phyloP scores from a whole-genome alignment of 2,888 invertebrate species.

The Megamerina dolium region DNA sequence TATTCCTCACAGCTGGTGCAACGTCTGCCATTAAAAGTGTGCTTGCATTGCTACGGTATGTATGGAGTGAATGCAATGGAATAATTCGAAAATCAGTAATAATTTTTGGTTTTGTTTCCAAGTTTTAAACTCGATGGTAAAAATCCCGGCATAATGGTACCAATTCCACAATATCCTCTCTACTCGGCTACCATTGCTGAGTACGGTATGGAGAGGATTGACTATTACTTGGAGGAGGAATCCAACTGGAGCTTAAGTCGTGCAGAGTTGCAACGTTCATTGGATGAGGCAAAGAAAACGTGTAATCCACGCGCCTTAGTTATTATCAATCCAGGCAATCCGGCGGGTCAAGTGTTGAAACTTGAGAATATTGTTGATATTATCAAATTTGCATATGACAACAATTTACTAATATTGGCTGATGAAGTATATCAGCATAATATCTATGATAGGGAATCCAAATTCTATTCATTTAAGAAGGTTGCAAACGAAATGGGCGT shows the following conservation, averaged over 20 bases:
- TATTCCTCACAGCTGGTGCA: slow-evolving; percentile 84
- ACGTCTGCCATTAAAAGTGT: slow-evolving; percentile 90
- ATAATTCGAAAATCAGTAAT: slow-evolving; percentile 58
- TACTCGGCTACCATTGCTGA: slow-evolving; percentile 95
- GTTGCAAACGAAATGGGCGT: slow-evolving; percentile 83
- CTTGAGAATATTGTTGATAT: slow-evolving; percentile 83
- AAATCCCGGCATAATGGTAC: slow-evolving; percentile 79
- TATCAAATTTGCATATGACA: slow-evolving; percentile 84
- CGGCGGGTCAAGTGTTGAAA: slow-evolving; percentile 91
- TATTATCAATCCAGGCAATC: slow-evolving; percentile 98
- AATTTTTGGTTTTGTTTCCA: slow-evolving; percentile 31
- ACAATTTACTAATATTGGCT: slow-evolving; percentile 79
- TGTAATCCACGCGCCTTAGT: slow-evolving; percentile 79
- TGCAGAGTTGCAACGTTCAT: slow-evolving; percentile 71
- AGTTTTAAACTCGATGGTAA: slow-evolving; percentile 26
- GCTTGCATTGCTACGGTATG: slow-evolving; percentile 48
- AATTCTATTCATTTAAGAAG: slow-evolving; percentile 94
- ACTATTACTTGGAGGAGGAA: slow-evolving; percentile 88
- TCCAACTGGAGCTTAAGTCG: slow-evolving; percentile 78
- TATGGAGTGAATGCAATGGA: not conserved
- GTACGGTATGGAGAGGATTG: slow-evolving; percentile 76
- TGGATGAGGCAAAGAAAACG: slow-evolving; percentile 56
- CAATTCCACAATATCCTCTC: slow-evolving; percentile 97
- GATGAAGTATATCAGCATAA: slow-evolving; percentile 98
- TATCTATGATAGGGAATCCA: slow-evolving; percentile 78